Base-by-base conservation (phyloP, 2,113 vertebrate genomes). In the Cichladusa arquata region DNA sequence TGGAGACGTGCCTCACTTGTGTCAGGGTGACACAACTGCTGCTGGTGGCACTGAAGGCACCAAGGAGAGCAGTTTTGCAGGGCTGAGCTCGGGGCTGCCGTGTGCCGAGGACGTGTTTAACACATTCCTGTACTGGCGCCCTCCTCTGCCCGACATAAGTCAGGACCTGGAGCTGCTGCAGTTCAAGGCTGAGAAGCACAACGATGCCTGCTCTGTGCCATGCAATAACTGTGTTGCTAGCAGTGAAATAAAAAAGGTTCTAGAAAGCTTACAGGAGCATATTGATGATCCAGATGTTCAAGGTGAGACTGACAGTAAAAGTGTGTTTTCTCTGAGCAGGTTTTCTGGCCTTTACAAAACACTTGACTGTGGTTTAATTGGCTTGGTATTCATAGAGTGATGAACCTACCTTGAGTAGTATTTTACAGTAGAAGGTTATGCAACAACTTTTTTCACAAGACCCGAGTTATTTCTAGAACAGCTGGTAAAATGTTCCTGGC, bases 91-190 rank as follows among this genome's bases (percentile, higher is more conserved):
- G 22, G 76, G 19, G 47, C 77, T 95, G 64, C 89, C 71, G 34
- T 44, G 80, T 42, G 70, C 95, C 15, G 90, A 98, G 16, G 98
- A 98, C 5, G 78, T 96, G 62, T 99, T 99, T 94, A 98, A 94
- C 94, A 98, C 98, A 28, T 99, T 99, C 82, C 93, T 98, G 24
- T 99, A 98, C 80, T 99, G 99, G 99, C 98, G 98, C 81, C 95
- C 98, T 93, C 98, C 98, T 65, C 98, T 99, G 92, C 98, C 98
- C 67, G 98, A 99, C 92, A 98, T 99, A 25, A 99, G 98, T 34
- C 97, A 98, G 73, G 99, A 99, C 60, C 90, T 99, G 86, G 98
- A 99, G 95, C 86, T 98, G 80, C 96, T 99, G 83, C 95, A 98
- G 65, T 88, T 89, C 16, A 87, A 93, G 85, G 85, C 95, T 74